Evolutionary conservation across 2,113 vertebrate species (phyloP).

Genomic region (Cyanoderma ruficeps): DNA sequence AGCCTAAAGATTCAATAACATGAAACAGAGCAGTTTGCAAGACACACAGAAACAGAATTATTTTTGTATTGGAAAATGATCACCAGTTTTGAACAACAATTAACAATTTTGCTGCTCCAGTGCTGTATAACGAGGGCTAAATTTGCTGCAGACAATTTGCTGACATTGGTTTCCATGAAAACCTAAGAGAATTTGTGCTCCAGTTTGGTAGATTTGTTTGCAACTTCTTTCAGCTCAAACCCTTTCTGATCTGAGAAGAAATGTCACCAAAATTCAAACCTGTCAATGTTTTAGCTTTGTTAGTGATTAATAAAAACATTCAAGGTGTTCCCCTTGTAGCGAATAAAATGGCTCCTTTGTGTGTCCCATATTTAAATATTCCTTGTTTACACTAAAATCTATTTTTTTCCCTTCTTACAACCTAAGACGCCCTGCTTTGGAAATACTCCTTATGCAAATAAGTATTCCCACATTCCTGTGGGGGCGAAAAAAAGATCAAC

Average conservation of each 20-base stretch:
- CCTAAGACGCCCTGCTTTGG: neutral
- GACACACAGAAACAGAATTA: neutral
- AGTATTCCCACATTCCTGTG: neutral
- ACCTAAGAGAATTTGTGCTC: neutral
- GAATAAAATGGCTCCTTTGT: neutral
- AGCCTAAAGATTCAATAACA: neutral
- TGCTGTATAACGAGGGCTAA: neutral
- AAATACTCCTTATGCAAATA: neutral
- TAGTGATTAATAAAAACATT: conserved; percentile 5
- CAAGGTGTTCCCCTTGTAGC: neutral
- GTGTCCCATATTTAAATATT: neutral
- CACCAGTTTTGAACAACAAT: neutral
- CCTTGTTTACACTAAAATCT: neutral
- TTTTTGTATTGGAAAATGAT: neutral
- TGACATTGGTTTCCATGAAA: neutral
- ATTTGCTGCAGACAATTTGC: neutral
- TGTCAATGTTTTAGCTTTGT: neutral
- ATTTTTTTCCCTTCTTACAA: neutral
- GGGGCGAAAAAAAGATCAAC: neutral
- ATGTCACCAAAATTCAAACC: neutral
- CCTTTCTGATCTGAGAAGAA: neutral
- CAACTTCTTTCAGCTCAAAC: neutral
- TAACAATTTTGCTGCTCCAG: neutral
- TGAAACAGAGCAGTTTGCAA: neutral
- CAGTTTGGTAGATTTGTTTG: neutral